A percentile compares a stretch with the other conserved stretches of the same genome.
These are phyloP conservation scores for Schrankia costaestrigalis DNA, from an alignment of 2,888 invertebrate species.

Conservation along the genomic window DNA sequence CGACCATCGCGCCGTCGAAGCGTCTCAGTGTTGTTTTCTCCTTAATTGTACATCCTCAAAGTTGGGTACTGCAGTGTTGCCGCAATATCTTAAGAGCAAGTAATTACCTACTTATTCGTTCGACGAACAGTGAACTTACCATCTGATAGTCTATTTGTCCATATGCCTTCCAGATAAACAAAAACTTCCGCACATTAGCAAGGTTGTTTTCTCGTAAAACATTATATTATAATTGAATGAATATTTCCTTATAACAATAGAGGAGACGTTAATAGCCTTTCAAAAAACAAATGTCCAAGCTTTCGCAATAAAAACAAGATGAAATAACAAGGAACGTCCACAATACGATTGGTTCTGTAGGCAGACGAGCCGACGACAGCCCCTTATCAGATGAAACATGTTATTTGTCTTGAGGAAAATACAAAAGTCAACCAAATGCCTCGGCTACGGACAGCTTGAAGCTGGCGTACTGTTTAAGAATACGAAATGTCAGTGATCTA, in stretches of 20 bases:
- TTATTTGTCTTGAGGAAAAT: constrained; percentile 68
- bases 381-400: constrained; percentile 73
- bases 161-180: no score
- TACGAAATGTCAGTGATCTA: constrained; percentile 45
- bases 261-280: constrained; percentile 33
- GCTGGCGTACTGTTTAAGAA: constrained; percentile 49
- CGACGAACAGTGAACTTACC: no score
- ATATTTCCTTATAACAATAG: constrained; percentile 20
- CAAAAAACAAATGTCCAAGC: constrained; percentile 39
- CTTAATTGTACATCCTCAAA: no score
- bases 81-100: no score
- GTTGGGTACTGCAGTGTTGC: no score
- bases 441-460: constrained; percentile 52
- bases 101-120: no score
- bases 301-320: constrained; percentile 57
- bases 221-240: constrained; percentile 14
- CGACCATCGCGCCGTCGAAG: no score
- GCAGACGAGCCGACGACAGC: constrained; percentile 70
- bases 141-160: no score
- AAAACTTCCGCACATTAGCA: no score
- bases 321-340: constrained; percentile 56
- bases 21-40: no score
- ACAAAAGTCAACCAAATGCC: constrained; percentile 64
- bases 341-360: constrained; percentile 63
- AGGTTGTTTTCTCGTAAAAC: no score